Base-by-base conservation (phyloP, 2,113 vertebrate species). In the Ramphastos sulfuratus region DNA sequence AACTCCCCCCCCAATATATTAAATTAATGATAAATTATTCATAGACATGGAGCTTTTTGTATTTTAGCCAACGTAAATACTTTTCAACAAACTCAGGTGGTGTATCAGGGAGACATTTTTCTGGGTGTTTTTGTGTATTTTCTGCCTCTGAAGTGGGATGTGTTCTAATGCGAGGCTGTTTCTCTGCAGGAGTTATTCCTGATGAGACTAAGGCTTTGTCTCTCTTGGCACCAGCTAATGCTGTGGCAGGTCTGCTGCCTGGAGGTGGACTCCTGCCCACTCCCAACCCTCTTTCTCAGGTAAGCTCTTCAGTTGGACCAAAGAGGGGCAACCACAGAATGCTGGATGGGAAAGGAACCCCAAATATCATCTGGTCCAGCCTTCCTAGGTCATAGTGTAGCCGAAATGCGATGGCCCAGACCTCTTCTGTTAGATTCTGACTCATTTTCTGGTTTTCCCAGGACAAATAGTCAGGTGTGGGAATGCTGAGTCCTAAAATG, bases 151-250 rank as follows among this genome's bases (percentile, higher is more conserved):
- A 31, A 81, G 71, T 87, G 93, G 97, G n/a, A 55, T 90, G 94
- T 76, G 0, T 90, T 95, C 97, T 99, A 98, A 99, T 97, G 97
- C 98, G 13, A 83, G 96, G 93, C 92, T 98, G 58, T 98, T 98
- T 98, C 95, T 97, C 98, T 98, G 98, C 98, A 99, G 99, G 99
- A 98, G 98, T 99, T 95, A 99, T 99, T 98, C 99, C 99, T 98
- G 99, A 99, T 98, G 99, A 99, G 98, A 98, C 99, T 97, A 99
- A 99, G 98, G 99, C 99, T 97, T 98, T 99, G 98, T 99, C 99
- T 96, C 98, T 99, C 97, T 97, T 99, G 98, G 99, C 99, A 97
- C 99, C 99, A 98, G 99, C 99, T 97, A 99, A 99, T 96, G 99
- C 99, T 92, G 99, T 99, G 97, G 99, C 99, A 98, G 99, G 99